Evolutionary conservation across 2,888 invertebrate genomes (phyloP).

Genomic region (Dryobotodes eremita): DNA sequence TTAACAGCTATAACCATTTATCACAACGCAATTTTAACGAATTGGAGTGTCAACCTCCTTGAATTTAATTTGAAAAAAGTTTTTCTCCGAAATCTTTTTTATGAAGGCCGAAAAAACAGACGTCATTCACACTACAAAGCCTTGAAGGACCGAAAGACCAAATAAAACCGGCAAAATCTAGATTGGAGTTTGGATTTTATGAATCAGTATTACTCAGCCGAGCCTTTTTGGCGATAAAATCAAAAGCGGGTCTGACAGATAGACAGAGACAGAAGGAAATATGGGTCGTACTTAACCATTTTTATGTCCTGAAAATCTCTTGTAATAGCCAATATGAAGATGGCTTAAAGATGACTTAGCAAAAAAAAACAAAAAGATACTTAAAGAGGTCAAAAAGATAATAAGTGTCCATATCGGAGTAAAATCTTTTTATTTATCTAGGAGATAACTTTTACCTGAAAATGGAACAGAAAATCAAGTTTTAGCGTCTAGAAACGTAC

Average conservation of each 20-base stretch:
- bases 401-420: background rate
- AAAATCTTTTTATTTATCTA: background rate
- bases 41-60: constrained; percentile 57
- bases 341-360: constrained; percentile 20
- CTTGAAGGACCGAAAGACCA: constrained; percentile 36
- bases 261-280: constrained; percentile 62
- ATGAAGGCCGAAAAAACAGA: constrained; percentile 38
- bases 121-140: constrained; percentile 45
- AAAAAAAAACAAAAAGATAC: constrained; percentile 8
- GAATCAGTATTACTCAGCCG: constrained; percentile 57
- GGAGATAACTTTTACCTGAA: constrained; percentile 1
- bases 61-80: constrained; percentile 48
- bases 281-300: constrained; percentile 42
- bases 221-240: constrained; percentile 58
- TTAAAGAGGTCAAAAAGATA: background rate
- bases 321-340: constrained; percentile 14
- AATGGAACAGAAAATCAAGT: background rate
- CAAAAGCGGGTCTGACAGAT: constrained; percentile 60
- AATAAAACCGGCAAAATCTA: constrained; percentile 59
- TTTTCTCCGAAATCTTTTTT: constrained; percentile 49
- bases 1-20: constrained; percentile 48
- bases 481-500: background rate
- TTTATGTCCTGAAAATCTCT: constrained; percentile 37
- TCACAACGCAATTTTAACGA: constrained; percentile 39
- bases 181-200: constrained; percentile 61